Percentiles rank a stretch among this genome's conserved stretches.
Conservation (phyloP, 2,888 invertebrate genomes). For the Marasmarcha lunaedactyla region DNA sequence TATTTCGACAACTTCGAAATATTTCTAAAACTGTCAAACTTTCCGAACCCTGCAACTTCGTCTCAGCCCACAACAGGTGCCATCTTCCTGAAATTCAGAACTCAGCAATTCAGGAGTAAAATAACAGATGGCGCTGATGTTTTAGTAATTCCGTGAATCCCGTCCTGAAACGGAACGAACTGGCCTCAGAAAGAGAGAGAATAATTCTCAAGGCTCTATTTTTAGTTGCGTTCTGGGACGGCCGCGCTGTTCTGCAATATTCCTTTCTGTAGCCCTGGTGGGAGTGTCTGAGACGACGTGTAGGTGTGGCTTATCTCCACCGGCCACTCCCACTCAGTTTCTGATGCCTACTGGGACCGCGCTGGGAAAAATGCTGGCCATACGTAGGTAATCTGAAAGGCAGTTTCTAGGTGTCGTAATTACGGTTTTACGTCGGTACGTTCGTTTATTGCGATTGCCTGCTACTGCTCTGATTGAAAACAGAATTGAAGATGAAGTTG, state of each 20-base stretch:
- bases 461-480: constrained; percentile 25
- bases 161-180: constrained; percentile 52
- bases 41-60: too few relatives aligned
- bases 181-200: constrained; percentile 59
- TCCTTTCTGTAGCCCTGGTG: constrained; percentile 49
- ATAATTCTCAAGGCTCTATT: constrained; percentile 59
- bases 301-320: constrained; percentile 37
- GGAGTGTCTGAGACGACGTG: constrained; percentile 51
- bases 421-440: constrained; percentile 44
- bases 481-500: constrained; percentile 16
- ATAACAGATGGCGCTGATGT: constrained; percentile 37
- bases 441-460: constrained; percentile 13
- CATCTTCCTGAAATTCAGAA: constrained; percentile 36
- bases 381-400: constrained; percentile 56
- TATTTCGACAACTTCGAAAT: too few relatives aligned
- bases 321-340: constrained; percentile 58
- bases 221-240: constrained; percentile 33
- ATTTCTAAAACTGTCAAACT: too few relatives aligned
- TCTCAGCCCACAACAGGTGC: constrained; percentile 30
- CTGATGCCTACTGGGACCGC: constrained; percentile 66
- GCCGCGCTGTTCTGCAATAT: constrained; percentile 35
- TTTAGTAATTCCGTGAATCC: constrained; percentile 44
- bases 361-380: constrained; percentile 55
- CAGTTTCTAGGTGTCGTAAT: constrained; percentile 56
- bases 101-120: constrained; percentile 24